Conservation (phyloP, 1,140 invertebrate species). For the Danaus melanippus region DNA sequence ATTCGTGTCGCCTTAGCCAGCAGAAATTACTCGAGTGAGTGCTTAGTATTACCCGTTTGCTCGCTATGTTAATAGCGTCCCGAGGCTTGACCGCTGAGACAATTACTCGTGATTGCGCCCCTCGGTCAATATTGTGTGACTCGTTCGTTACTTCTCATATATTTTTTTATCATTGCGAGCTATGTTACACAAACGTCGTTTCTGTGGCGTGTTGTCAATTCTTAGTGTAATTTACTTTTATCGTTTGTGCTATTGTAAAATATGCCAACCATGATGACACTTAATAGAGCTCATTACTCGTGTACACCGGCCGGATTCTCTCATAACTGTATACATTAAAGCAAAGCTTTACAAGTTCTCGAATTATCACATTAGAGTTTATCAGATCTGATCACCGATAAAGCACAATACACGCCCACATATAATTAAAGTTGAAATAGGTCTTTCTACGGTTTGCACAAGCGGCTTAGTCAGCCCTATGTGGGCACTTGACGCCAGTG, state of each 20-base stretch:
- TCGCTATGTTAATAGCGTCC: constrained; percentile 44
- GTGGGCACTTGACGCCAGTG: constrained; percentile 25
- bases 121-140: constrained; percentile 36
- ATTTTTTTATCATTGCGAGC: constrained; percentile 18
- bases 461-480: constrained; percentile 30
- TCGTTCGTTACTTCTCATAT: constrained; percentile 25
- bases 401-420: constrained; percentile 23
- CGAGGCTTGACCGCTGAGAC: constrained; percentile 37
- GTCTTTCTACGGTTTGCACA: constrained; percentile 26
- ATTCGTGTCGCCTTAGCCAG: too few species aligned
- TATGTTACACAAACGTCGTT: constrained; percentile 7
- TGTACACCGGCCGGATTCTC: too few species aligned
- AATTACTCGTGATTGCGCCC: constrained; percentile 54
- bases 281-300: too few species aligned
- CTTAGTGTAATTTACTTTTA: too few species aligned
- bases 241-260: too few species aligned
- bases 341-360: too few species aligned
- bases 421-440: constrained; percentile 23
- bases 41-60: constrained; percentile 12
- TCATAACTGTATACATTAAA: too few species aligned
- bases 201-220: too few species aligned
- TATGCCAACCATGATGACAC: too few species aligned
- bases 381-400: constrained; percentile 20
- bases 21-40: too few species aligned
- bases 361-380: neutral